Base-by-base conservation (phyloP, 2,797 vertebrate genomes). In the Bovichtus diacanthus region DNA sequence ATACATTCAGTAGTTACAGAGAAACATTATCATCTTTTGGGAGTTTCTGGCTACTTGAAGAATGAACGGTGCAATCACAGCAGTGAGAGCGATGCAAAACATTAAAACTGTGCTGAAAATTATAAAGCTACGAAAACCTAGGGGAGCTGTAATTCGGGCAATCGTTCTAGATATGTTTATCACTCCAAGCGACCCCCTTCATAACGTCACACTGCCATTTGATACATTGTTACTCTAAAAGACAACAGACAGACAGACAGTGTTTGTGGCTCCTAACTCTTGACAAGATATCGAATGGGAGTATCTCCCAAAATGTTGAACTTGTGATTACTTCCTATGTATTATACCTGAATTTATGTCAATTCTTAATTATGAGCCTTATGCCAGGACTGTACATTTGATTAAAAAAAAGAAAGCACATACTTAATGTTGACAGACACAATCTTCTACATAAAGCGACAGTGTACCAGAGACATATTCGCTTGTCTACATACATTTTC, bases 401-500 rank as follows among this genome's bases (percentile, higher is more conserved):
- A 50, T 61, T 29, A 38, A 23, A 56, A 39, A 12, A 44, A 49
- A 50, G 63, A 36, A 56, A 13, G 3, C 31, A 11, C 41, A 38
- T 1, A 9, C 34, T 36, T 29, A 67, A 39, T n/a, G 15, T 4
- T 55, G 41, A 61, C 11, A 15, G 23, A 63, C 27, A 36, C 25
- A 58, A 38, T 39, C 2, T 9, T 60, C 9, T 13, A 53, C 27
- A 64, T 41, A 18, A 69, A 74, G n/a, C 31, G 19, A 31, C 54
- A 59, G 51, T 41, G 31, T 29, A 16, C 29, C 19, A 21, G 58
- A 62, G 31, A 44, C 51, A 27, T 15, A 66, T 66, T 63, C n/a
- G n/a, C n/a, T n/a, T n/a, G n/a, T n/a, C n/a, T n/a, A n/a, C n/a
- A n/a, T n/a, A n/a, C 31, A 31, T 31, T 31, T 31, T n/a, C n/a